A percentile compares a stretch with the other conserved stretches of the same genome.
phyloP scores from a whole-genome alignment of 2,113 vertebrate genomes.

The Saccopteryx leptura region DNA sequence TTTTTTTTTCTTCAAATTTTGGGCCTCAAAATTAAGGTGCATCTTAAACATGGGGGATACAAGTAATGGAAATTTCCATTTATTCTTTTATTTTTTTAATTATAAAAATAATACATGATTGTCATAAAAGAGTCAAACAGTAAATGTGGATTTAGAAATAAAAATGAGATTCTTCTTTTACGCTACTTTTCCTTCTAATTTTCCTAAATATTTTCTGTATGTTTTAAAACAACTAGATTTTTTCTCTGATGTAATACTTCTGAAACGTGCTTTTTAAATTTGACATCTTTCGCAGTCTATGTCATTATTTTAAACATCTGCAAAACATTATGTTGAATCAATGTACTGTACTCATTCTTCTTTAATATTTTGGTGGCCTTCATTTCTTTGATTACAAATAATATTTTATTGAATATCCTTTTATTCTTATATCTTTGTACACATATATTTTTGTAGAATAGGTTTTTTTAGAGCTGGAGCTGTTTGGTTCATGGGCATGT shows the following conservation, averaged over 20 bases:
- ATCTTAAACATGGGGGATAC: no score
- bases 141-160: conserved; percentile 28
- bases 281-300: neutral
- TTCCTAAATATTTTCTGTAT: conserved; percentile 27
- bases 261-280: conserved; percentile 26
- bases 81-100: neutral
- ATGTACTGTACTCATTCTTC: neutral
- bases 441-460: neutral
- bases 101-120: conserved; percentile 35
- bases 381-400: neutral
- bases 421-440: conserved; percentile 8
- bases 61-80: neutral
- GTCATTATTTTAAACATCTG: conserved; percentile 13
- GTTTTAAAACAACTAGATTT: conserved; percentile 16
- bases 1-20: no score
- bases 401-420: conserved; percentile 5
- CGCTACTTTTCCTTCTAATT: neutral
- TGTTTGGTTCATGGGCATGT: neutral
- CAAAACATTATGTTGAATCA: neutral
- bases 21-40: no score
- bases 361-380: neutral
- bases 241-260: neutral
- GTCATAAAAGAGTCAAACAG: neutral
- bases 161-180: neutral
- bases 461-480: conserved; percentile 21